phyloP scores from a whole-genome alignment of 2,888 invertebrate genomes.

The Lasioglossum marginatum region DNA sequence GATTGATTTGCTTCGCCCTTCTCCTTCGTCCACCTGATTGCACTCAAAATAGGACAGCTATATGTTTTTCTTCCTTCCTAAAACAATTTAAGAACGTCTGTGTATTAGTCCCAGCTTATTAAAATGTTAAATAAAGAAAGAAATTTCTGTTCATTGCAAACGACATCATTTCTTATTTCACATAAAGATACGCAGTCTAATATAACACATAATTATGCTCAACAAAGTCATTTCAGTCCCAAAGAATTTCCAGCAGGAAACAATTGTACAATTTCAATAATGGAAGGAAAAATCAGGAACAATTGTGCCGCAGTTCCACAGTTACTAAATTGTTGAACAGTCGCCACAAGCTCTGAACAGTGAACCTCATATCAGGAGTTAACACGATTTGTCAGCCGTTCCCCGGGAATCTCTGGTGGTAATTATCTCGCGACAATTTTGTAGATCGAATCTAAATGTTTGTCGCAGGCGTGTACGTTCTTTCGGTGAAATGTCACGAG shows the following conservation, averaged over 20 bases:
- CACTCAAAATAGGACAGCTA: too few relatives aligned
- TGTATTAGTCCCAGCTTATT: neutral
- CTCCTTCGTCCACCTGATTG: too few relatives aligned
- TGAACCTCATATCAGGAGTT: neutral
- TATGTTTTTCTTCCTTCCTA: too few relatives aligned
- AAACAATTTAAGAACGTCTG: too few relatives aligned
- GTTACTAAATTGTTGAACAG: neutral
- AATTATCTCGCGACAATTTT: conserved; percentile 13
- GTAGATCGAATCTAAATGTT: conserved; percentile 4
- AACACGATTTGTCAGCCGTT: conserved; percentile 19
- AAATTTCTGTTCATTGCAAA: neutral
- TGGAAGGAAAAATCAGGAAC: neutral
- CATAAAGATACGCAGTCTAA: neutral
- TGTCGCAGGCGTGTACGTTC: conserved; percentile 5
- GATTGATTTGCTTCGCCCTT: neutral
- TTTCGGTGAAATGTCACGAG: conserved; percentile 7
- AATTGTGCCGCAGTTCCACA: neutral
- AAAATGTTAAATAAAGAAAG: neutral
- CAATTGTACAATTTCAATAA: too few relatives aligned
- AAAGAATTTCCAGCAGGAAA: neutral
- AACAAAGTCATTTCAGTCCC: neutral
- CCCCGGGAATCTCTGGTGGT: neutral
- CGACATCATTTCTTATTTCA: too few relatives aligned
- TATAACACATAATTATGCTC: neutral
- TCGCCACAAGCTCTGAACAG: neutral